Evolutionary conservation across 2,888 invertebrate species (phyloP).

Genomic region (Thysanoteuthis rhombus): DNA sequence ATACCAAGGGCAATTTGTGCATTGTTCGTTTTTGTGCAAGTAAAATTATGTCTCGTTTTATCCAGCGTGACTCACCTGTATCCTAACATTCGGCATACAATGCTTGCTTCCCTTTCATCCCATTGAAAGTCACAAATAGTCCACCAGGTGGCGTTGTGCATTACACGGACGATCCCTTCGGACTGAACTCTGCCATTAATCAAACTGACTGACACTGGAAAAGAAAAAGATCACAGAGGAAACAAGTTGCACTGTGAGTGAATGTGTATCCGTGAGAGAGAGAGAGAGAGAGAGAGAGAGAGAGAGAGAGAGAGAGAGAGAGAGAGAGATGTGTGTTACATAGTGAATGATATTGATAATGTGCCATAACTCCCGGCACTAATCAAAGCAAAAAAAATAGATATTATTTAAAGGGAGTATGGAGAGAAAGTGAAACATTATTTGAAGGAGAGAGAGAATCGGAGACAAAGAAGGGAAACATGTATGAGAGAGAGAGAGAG

Average conservation of each 20-base stretch:
- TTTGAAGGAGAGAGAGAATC: not conserved
- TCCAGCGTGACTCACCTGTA: not conserved
- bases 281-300: not conserved
- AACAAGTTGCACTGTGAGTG: not conserved
- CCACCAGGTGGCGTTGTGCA: not conserved
- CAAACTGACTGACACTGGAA: conserved; percentile 12
- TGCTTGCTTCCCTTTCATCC: not conserved
- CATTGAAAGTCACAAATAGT: not conserved
- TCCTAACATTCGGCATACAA: not conserved
- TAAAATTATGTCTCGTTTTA: not conserved
- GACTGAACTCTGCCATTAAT: not conserved
- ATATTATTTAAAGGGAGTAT: too few species aligned
- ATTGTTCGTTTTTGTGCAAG: too few species aligned
- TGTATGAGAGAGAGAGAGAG: not conserved
- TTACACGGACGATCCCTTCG: not conserved
- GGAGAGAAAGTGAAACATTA: not conserved
- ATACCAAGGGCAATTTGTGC: too few species aligned
- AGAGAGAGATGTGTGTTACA: too few species aligned
- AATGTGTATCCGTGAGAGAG: not conserved
- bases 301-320: not conserved
- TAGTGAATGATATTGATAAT: too few species aligned
- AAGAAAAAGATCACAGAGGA: not conserved
- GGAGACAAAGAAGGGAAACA: not conserved
- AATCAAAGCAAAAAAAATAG: too few species aligned
- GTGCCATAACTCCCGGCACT: too few species aligned